A percentile compares a stretch with the other conserved stretches of the same genome.
Evolutionary conservation across 1,140 invertebrate genomes (phyloP).

Genomic region (Tetraneura akinire): DNA sequence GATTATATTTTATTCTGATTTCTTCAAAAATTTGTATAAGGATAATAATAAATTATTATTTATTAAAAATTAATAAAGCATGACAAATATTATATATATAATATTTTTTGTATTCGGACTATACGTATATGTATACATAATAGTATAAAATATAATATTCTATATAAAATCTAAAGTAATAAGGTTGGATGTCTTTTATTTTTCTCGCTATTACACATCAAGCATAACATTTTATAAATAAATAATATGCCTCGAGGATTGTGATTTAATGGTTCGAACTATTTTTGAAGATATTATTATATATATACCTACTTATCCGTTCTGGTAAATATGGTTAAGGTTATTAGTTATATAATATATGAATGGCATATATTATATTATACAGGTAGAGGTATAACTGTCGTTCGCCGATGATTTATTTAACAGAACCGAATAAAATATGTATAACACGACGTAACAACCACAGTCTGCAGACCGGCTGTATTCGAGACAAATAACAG

Average conservation of each 20-base stretch:
- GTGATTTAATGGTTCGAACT: neutral
- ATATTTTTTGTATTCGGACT: too few relatives aligned
- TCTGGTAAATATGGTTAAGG: neutral
- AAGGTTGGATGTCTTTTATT: neutral
- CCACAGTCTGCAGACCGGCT: neutral
- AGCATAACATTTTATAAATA: neutral
- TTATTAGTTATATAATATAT: neutral
- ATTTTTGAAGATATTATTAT: neutral
- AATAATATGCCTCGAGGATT: neutral
- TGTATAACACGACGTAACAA: neutral
- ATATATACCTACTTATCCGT: too few relatives aligned
- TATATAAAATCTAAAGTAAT: neutral
- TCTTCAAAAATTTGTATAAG: too few relatives aligned
- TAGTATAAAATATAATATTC: too few relatives aligned
- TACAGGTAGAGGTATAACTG: neutral
- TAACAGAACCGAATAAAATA: conserved; percentile 1
- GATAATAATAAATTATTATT: too few relatives aligned
- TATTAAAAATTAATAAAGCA: too few relatives aligned
- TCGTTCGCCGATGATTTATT: conserved; percentile 4
- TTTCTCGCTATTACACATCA: neutral
- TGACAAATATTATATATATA: too few relatives aligned
- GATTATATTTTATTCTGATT: too few relatives aligned
- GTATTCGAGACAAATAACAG: neutral
- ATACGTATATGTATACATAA: too few relatives aligned
- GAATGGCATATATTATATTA: conserved; percentile 19